A percentile compares a stretch with the other conserved stretches of the same genome.
These are phyloP conservation scores for Chamaedrilus cognettii DNA, from an alignment of 2,888 invertebrate species.

Conservation along the genomic window DNA sequence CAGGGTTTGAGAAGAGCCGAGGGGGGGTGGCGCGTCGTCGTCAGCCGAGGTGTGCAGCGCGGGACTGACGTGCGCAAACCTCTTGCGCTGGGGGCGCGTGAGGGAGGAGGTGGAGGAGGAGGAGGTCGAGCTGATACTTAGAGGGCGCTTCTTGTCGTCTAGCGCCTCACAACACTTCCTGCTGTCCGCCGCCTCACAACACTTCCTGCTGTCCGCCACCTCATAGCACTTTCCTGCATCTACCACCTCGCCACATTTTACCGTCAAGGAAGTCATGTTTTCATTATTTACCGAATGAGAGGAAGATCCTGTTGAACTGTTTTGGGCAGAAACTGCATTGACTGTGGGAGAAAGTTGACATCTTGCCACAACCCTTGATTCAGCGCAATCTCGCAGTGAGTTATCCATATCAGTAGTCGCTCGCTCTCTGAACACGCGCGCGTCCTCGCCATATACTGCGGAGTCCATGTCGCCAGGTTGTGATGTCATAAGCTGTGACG, in stretches of 20 bases:
- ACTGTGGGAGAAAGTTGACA: background rate
- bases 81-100: constrained; percentile 2
- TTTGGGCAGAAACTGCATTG: no score
- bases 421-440: no score
- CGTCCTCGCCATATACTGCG: no score
- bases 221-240: no score
- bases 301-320: background rate
- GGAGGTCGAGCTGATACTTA: constrained; percentile 2
- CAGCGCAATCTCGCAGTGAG: background rate
- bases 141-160: constrained; percentile 1
- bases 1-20: background rate
- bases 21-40: background rate
- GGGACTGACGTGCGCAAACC: background rate
- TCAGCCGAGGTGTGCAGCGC: background rate
- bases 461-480: no score
- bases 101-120: background rate
- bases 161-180: no score
- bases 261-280: no score
- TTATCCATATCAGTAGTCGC: no score
- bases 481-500: background rate
- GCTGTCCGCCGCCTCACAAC: no score
- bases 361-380: background rate
- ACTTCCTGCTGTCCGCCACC: no score
- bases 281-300: background rate
- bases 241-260: no score